Percentiles rank a stretch among this genome's conserved stretches.
Evolutionary conservation across 2,113 vertebrate genomes (phyloP).

Genomic region (Lampris incognitus): DNA sequence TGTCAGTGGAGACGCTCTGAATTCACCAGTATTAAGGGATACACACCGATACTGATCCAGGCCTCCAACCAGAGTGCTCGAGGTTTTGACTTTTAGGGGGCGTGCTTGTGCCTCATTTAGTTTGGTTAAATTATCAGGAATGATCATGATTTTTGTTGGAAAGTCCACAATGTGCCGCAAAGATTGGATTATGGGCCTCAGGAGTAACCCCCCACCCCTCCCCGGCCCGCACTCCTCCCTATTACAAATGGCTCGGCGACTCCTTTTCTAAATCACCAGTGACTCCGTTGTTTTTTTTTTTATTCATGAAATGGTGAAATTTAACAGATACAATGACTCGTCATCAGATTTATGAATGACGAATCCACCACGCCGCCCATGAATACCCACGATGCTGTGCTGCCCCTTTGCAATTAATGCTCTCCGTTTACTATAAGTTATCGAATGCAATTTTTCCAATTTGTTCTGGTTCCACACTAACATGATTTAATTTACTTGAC

Average conservation of each 20-base stretch:
- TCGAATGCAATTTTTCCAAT: slow-evolving; percentile 64
- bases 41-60: too few species aligned
- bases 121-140: slow-evolving; percentile 27
- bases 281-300: not conserved
- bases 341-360: slow-evolving; percentile 47
- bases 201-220: too few species aligned
- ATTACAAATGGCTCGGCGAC: too few species aligned
- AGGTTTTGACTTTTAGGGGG: too few species aligned
- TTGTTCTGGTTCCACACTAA: slow-evolving; percentile 63
- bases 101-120: slow-evolving; percentile 42
- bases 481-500: slow-evolving; percentile 66
- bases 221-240: too few species aligned
- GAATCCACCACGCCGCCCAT: slow-evolving; percentile 9
- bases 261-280: slow-evolving; percentile 30
- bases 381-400: slow-evolving; percentile 13
- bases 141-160: too few species aligned
- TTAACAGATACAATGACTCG: slow-evolving; percentile 45
- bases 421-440: slow-evolving; percentile 30
- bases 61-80: too few species aligned
- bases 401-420: not conserved
- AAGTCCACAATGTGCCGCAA: too few species aligned
- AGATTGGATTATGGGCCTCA: too few species aligned
- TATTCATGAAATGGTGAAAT: slow-evolving; percentile 27
- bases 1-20: slow-evolving; percentile 45
- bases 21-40: slow-evolving; percentile 3